Base-by-base conservation (phyloP, 92 coral and sea anemone genomes). In the Paragorgia papillata region DNA sequence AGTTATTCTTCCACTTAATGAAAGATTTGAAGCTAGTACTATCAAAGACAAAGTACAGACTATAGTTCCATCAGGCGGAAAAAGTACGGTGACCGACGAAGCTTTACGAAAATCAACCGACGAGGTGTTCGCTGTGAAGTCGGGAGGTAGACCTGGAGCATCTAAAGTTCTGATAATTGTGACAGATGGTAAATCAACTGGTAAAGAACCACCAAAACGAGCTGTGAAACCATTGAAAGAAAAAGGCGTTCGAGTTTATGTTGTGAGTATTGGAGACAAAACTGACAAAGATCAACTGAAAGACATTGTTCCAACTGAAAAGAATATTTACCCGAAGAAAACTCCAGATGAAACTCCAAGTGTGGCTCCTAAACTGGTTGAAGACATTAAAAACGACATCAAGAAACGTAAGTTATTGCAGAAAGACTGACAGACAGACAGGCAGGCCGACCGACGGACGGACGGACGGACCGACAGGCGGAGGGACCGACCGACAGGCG, bases 101-200 rank as follows among this genome's bases (percentile, higher is more conserved):
- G 91, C 93, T 15, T 62, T 92, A 64, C 65, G 78, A 53, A 73
- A 74, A 79, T 51, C 78, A 28, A 96, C 76, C n/a, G 81, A 75
- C 25, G 82, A 80, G 9, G 73, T 91, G 54, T 93, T 87, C 43
- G 74, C 73, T 57, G 37, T 69, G 1, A 62, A 66, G n/a, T 85
- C 91, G 12, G 79, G 89, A 21, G 96, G 85, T 26, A 69, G 96
- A 62, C 85, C 93, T 12, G 85, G 74, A 3, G 92, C 97, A 10
- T 86, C 71, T 44, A 84, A 83, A 74, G 83, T 90, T n/a, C 75
- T 93, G 41, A 87, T 93, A 9, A 79, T 93, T 31, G 75, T 93
- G 39, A 90, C 89, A 76, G 92, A 90, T 66, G 89, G 86, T n/a
- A 88, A 82, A 66, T 88, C 92, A 2, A 55, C 66, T 53, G 78